Conservation (phyloP, 1,140 invertebrate genomes). For the Drosophila baimaii region DNA sequence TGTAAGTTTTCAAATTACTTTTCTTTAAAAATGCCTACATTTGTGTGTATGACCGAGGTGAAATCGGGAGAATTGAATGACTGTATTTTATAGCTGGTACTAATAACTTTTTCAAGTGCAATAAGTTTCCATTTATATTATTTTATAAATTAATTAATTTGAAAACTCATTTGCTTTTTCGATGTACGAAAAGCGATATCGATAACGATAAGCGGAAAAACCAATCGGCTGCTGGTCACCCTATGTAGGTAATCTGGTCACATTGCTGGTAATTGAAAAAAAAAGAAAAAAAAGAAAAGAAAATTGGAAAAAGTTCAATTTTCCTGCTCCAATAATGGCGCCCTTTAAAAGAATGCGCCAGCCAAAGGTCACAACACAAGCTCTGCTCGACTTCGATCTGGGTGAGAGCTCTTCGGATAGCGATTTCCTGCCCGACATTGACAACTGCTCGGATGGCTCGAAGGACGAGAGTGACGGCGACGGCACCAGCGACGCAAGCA, state of each 20-base stretch:
- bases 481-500: constrained; percentile 72
- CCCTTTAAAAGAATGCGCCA: constrained; percentile 75
- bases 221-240: background rate
- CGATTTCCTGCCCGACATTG: constrained; percentile 94
- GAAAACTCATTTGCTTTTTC: background rate
- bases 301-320: background rate
- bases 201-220: constrained; percentile 3
- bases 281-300: background rate
- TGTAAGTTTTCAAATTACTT: background rate
- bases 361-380: constrained; percentile 80
- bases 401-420: constrained; percentile 97
- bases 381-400: constrained; percentile 86
- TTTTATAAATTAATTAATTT: background rate
- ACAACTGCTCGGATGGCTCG: constrained; percentile 87
- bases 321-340: constrained; percentile 39
- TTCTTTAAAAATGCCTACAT: no score
- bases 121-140: background rate
- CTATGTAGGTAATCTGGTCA: background rate
- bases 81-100: no score
- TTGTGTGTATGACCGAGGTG: no score
- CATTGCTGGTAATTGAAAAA: background rate
- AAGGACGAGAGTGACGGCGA: constrained; percentile 85
- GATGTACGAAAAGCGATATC: background rate
- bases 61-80: no score
- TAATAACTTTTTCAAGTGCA: no score